Conservation (phyloP, 2,888 invertebrate genomes). For the Drosophila paranaensis region DNA sequence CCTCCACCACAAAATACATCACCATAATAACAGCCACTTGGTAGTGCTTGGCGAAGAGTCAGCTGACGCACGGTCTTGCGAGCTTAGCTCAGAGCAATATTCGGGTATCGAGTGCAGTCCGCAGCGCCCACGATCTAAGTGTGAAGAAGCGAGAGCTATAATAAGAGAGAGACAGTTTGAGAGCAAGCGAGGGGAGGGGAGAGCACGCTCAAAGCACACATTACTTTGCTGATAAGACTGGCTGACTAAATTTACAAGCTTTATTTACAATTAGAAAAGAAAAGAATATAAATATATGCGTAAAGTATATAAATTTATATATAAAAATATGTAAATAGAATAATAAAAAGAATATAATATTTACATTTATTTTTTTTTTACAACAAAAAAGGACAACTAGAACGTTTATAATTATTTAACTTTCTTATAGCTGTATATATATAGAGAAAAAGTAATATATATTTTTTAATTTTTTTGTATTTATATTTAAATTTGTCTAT, state of each 20-base stretch:
- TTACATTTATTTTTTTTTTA: no score
- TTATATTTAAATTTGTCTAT: no score
- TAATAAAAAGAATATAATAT: no score
- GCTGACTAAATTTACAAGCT: constrained; percentile 22
- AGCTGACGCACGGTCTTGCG: constrained; percentile 24
- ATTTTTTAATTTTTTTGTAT: no score
- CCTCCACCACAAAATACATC: constrained; percentile 30
- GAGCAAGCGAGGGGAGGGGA: not conserved
- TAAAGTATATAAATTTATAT: no score
- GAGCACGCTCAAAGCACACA: not conserved
- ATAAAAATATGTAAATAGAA: no score
- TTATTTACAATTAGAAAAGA: not conserved
- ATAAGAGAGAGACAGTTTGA: no score
- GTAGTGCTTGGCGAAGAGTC: constrained; percentile 41
- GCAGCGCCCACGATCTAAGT: constrained; percentile 15
- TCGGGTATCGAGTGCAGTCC: constrained; percentile 44
- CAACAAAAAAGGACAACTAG: no score
- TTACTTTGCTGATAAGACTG: constrained; percentile 13
- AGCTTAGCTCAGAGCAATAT: constrained; percentile 39
- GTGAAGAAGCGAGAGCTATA: no score
- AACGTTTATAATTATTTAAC: not conserved
- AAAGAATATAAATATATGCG: no score
- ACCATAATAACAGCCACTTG: constrained; percentile 51
- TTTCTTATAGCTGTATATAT: no score
- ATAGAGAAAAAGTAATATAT: no score